Evolutionary conservation across 2,113 vertebrate genomes (phyloP).

Genomic region (Platichthys flesus): DNA sequence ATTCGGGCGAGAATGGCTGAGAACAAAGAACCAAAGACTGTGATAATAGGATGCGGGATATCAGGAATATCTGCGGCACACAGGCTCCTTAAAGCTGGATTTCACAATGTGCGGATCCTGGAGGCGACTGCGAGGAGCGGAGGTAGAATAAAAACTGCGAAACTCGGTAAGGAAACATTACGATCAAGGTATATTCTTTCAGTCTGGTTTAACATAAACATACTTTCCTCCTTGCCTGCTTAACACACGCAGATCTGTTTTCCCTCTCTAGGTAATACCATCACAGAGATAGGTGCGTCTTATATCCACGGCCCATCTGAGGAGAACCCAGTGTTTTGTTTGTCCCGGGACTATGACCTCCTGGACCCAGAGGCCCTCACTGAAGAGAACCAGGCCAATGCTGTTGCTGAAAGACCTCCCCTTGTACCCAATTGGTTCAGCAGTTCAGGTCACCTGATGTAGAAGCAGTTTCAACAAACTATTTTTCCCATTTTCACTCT

Average conservation of each 20-base stretch:
- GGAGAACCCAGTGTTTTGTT: slow-evolving; percentile 88
- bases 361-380: slow-evolving; percentile 82
- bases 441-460: slow-evolving; percentile 81
- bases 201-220: too few species aligned
- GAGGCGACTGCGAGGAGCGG: slow-evolving; percentile 85
- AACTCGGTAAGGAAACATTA: slow-evolving; percentile 75
- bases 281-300: slow-evolving; percentile 90
- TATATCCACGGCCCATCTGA: slow-evolving; percentile 95
- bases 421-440: slow-evolving; percentile 75
- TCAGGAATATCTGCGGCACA: slow-evolving; percentile 84
- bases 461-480: not conserved
- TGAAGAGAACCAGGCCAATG: slow-evolving; percentile 88
- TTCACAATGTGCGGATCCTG: slow-evolving; percentile 78
- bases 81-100: slow-evolving; percentile 76
- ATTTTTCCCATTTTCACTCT: not conserved
- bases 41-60: slow-evolving; percentile 86
- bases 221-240: too few species aligned
- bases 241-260: not conserved
- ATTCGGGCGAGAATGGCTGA: slow-evolving; percentile 27
- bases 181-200: too few species aligned
- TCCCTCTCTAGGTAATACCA: slow-evolving; percentile 72
- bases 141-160: slow-evolving; percentile 84
- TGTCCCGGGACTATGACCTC: slow-evolving; percentile 85
- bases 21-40: slow-evolving; percentile 50
- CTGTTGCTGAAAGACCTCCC: slow-evolving; percentile 78